Evolutionary conservation across 2,888 invertebrate genomes (phyloP).

Genomic region (Patella ulyssiponensis): DNA sequence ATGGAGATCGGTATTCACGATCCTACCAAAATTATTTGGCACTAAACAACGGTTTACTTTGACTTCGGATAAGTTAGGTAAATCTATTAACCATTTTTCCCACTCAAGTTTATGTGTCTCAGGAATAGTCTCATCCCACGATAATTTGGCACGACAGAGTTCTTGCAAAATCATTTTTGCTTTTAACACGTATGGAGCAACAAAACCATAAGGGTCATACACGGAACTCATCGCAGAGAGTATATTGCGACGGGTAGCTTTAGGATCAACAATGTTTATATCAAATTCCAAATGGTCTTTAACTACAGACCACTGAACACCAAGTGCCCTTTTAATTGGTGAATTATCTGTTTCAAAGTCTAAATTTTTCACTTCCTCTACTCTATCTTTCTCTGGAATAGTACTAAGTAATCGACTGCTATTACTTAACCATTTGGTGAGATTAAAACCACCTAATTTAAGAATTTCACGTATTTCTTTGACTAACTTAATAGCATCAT

Average conservation of each 20-base stretch:
- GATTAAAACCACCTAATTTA: constrained; percentile 22
- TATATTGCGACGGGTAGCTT: constrained; percentile 10
- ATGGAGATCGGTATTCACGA: constrained; percentile 4
- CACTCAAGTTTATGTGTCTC: background rate
- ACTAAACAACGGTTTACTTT: background rate
- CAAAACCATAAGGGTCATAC: constrained; percentile 21
- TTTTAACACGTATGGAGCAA: constrained; percentile 17
- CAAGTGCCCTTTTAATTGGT: constrained; percentile 25
- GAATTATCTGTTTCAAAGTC: constrained; percentile 16
- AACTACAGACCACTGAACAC: constrained; percentile 23
- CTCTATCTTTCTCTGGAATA: constrained; percentile 22
- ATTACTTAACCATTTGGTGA: constrained; percentile 30
- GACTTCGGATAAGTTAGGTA: background rate
- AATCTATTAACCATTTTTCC: constrained; percentile 14
- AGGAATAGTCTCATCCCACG: constrained; percentile 12
- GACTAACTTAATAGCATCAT: constrained; percentile 12
- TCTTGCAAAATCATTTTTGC: constrained; percentile 6
- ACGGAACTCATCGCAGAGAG: constrained; percentile 16
- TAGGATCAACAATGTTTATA: background rate
- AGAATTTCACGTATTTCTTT: constrained; percentile 16
- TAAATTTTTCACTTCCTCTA: constrained; percentile 6
- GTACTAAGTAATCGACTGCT: constrained; percentile 12
- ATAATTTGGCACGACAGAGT: background rate
- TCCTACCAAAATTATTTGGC: background rate
- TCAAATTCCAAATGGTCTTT: constrained; percentile 17